Base-by-base conservation (phyloP, 2,888 invertebrate genomes). In the Pharmacophagus antenor region DNA sequence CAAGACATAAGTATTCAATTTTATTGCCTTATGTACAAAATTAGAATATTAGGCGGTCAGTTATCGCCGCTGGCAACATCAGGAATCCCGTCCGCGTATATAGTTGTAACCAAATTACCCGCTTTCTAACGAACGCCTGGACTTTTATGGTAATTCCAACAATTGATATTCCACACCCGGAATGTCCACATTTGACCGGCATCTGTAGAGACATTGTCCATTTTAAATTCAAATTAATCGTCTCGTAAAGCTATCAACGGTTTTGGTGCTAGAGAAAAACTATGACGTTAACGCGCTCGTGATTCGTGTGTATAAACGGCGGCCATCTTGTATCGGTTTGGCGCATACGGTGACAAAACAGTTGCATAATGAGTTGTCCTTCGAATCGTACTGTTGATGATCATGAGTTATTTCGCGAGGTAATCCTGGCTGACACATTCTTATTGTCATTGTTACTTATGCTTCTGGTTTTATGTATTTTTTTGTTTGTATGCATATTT, bases 111-210 rank as follows among this genome's bases (percentile, higher is more conserved):
- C 88, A 89, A 89, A 89, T 90, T 84, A 86, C 88, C 89, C 88
- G 88, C 89, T 90, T 90, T 89, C 90, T 88, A 88, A 79, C 83
- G 84, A 88, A 87, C 88, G 89, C 87, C 85, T 83, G 87, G 88
- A 84, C 82, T 83, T 86, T 85, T 89, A 90, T 90, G 90, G 77
- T 83, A 90, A 90, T 90, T 73, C 67, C 67, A 66, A 81, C 83
- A 82, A 88, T 90, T 89, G 85, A 77, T 88, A 90, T 90, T 88
- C 90, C 69, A 72, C 74, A 75, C 77, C 77, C 74, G 78, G 73
- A 74, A 74, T 85, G 88, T 85, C 85, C 86, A 88, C 89, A 86
- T 88, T 88, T 89, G 90, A 87, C 88, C 88, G 85, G 83, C 82
- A 86, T 88, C 84, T 85, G 85, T 80, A 81, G 82, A 83, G 79